Base-by-base conservation (phyloP, 2,888 invertebrate species). In the Epistrophe grossulariae region DNA sequence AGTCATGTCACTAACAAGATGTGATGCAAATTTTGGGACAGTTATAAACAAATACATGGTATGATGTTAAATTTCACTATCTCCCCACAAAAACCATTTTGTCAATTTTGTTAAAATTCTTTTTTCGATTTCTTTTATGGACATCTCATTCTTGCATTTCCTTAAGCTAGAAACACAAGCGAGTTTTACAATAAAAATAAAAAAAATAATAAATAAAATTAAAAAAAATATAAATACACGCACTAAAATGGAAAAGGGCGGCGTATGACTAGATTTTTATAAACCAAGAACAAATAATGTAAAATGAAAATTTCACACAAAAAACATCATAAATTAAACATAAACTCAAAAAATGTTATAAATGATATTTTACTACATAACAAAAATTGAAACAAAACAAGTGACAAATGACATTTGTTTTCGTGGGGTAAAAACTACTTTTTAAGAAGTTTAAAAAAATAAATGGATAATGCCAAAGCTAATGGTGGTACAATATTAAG, bases 91-190 rank as follows among this genome's bases (percentile, higher is more conserved):
- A 77, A 81, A 81, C 74, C 73, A 85, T 64, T 66, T 71, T 43
- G 81, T 81, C 57, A 78, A 78, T 73, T 78, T 78, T 85, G 81
- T 85, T 84, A 73, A 11, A 78, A 78, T 83, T 79, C 50, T 84
- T 15, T 72, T 66, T 77, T 84, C 71, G 76, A 79, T 64, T 84
- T 84, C 31, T 80, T 84, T 81, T 72, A 59, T 55, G 50, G 77
- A 85, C 81, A 81, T 87, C 87, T 88, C 87, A 60, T 43, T 60
- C 79, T 68, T 79, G 79, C 76, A 88, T 88, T 88, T 88, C 87
- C 83, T 68, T 48, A 55, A 72, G 52, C 70, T 76, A 83, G 87
- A 88, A 88, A 88, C 76, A 76, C 79, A 88, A 88, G 87, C 55
- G 87, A 88, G 87, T 88, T 81, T 82, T 70, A 71, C 68, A 57